Percentiles rank a stretch among this genome's conserved stretches.
Conservation (phyloP, 2,113 vertebrate genomes). For the Tychaedon coryphoeus region DNA sequence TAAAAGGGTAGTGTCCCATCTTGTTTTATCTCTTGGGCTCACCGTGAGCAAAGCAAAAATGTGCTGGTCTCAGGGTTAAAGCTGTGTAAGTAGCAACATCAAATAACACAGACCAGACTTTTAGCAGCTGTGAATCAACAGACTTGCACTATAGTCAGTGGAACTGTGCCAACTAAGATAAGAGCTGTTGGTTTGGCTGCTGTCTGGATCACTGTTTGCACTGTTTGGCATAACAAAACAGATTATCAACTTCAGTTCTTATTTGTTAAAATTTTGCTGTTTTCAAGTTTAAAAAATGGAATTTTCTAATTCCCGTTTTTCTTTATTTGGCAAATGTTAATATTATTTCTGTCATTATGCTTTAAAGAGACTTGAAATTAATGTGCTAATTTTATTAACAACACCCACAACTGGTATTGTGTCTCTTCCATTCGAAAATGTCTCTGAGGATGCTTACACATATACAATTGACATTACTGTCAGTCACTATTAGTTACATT, state of each 20-base stretch:
- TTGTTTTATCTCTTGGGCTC: background rate
- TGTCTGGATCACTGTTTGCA: background rate
- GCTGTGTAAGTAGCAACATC: constrained; percentile 8
- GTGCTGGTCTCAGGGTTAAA: background rate
- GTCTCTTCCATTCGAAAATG: background rate
- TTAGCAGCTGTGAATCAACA: background rate
- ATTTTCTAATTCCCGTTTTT: background rate
- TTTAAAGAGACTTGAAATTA: background rate
- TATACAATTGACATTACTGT: background rate
- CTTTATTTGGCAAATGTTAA: background rate
- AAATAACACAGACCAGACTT: background rate
- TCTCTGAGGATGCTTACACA: background rate
- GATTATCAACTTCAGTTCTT: background rate
- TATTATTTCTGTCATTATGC: background rate
- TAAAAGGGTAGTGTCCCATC: background rate
- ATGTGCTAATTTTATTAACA: background rate
- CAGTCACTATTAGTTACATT: background rate
- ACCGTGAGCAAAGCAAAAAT: background rate
- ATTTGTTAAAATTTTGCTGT: background rate
- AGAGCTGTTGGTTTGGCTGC: background rate
- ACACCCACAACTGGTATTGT: background rate
- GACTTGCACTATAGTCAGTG: background rate
- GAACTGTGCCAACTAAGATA: background rate
- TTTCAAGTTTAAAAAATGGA: background rate
- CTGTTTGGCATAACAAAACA: background rate